Base-by-base conservation (phyloP, 2,797 vertebrate genomes). In the Arrhamphus sclerolepis region DNA sequence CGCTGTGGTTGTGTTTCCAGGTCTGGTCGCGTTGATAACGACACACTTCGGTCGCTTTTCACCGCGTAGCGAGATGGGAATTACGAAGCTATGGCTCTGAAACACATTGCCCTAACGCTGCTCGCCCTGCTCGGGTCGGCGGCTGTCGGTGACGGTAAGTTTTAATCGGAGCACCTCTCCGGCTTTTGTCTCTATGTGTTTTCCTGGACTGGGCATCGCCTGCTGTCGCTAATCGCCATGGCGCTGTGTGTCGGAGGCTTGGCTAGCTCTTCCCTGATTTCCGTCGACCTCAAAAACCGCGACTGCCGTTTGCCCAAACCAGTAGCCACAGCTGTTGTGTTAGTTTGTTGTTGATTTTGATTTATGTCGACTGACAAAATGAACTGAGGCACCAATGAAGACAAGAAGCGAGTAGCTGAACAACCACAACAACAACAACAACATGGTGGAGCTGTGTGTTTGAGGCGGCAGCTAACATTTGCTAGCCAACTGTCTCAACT, bases 151-250 rank as follows among this genome's bases (percentile, higher is more conserved):
- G 61, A 87, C 24, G 92, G 94, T 94, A 70, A 92, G 93, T 93
- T 77, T 21, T 66, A 14, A 69, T 42, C 49, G 3, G 51, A 66
- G 63, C 83, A 66, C 78, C 56, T 80, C 81, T 82, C 75, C 75
- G 80, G 77, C 81, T 89, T 85, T 88, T 84, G 84, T 86, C 83
- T 88, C 78, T 56, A 17, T 80, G 78, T 81, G 84, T 87, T 82
- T 84, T 75, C 85, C 77, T 66, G 86, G 84, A 84, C 86, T 29
- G 80, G 81, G 83, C 84, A 87, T 84, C 80, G 87, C 85, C 90
- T 89, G 88, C 82, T 89, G 89, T 88, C 90, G 84, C 88, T 83
- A 71, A 77, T 77, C 87, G 87, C 85, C 89, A 92, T 92, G 92
- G 92, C 91, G 90, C 83, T 87, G 70, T 55, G 74, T 44, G 22